phyloP scores from a whole-genome alignment of 2,113 vertebrate genomes.

The Lichenostomus cassidix region DNA sequence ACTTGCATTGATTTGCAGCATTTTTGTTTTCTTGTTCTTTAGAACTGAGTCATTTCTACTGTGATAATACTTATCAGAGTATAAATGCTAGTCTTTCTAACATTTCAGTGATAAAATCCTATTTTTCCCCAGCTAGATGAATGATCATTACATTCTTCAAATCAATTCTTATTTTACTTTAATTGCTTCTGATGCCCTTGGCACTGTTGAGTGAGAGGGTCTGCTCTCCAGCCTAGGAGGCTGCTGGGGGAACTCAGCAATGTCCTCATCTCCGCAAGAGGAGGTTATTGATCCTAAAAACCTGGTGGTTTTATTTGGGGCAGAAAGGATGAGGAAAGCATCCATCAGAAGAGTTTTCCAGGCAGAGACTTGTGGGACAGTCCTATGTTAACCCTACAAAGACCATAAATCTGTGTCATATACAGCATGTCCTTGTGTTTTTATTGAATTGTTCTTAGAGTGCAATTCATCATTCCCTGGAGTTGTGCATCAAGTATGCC shows the following conservation, averaged over 20 bases:
- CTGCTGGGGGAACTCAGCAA: neutral
- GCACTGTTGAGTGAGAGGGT: neutral
- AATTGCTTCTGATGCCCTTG: slow-evolving; percentile 24
- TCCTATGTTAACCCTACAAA: neutral
- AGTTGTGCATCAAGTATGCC: neutral
- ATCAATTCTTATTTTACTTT: slow-evolving; percentile 50
- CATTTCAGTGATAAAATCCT: neutral
- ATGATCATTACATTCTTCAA: slow-evolving; percentile 22
- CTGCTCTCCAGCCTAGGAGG: neutral
- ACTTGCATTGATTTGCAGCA: neutral
- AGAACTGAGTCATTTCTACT: neutral
- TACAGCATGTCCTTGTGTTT: neutral
- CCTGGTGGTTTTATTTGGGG: neutral
- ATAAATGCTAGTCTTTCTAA: neutral
- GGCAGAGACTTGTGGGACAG: neutral
- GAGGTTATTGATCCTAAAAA: slow-evolving; percentile 33
- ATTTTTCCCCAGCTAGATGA: neutral
- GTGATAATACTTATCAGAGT: neutral
- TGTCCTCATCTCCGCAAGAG: neutral
- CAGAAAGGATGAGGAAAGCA: neutral
- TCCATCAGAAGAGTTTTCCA: neutral
- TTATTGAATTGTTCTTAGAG: neutral
- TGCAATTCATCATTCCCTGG: neutral
- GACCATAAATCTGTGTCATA: neutral
- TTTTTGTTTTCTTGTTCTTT: neutral